Percentiles rank a stretch among this genome's conserved stretches.
Evolutionary conservation across 2,797 vertebrate species (phyloP).

Genomic region (Cichlasoma orientale): DNA sequence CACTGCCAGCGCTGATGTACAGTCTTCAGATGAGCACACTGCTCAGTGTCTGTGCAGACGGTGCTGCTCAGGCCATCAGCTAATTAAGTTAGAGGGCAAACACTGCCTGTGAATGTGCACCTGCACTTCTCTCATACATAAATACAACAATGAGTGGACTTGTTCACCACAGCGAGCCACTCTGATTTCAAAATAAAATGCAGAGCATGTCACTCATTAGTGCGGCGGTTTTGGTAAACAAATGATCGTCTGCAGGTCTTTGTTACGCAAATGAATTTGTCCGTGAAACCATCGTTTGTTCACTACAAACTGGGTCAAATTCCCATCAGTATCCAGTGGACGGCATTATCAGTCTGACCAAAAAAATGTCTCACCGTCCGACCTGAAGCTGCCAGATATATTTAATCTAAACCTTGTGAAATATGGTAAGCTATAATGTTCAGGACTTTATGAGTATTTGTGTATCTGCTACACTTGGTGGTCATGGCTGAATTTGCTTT

Average conservation of each 20-base stretch:
- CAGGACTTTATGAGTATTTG: background rate
- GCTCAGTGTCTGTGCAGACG: background rate
- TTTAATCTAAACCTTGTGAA: background rate
- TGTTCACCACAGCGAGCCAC: background rate
- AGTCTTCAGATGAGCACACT: background rate
- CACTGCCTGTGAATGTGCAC: background rate
- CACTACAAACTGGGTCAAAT: background rate
- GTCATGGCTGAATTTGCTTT: too few species aligned
- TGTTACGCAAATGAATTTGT: background rate
- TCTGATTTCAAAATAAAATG: background rate
- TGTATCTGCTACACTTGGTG: too few species aligned
- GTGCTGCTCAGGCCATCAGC: background rate
- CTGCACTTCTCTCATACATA: background rate
- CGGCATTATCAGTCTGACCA: background rate
- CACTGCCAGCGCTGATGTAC: background rate
- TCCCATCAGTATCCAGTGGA: background rate
- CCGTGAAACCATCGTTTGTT: background rate
- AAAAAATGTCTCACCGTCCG: too few species aligned
- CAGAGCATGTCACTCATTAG: background rate
- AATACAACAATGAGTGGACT: background rate
- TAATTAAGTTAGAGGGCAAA: background rate
- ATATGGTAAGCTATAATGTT: background rate
- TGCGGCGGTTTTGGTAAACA: background rate
- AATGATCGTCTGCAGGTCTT: slow-evolving; percentile 11
- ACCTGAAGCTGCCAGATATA: background rate